Percentiles rank a stretch among this genome's conserved stretches.
Conservation (phyloP, 2,113 vertebrate genomes). For the Phylloscopus trochilus region DNA sequence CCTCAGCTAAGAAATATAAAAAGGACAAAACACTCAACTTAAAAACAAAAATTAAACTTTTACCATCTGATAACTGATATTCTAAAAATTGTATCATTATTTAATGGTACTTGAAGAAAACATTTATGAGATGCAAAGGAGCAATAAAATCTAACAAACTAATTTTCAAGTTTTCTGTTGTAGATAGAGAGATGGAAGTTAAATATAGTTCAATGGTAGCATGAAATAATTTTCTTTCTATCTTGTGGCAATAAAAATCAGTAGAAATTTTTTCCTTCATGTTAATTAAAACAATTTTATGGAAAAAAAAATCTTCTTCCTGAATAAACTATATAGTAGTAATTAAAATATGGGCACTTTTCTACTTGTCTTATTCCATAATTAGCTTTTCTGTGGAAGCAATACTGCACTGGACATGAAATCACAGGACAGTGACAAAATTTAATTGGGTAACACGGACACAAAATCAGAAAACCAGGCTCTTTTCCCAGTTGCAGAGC, state of each 20-base stretch:
- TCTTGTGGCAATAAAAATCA: constrained; percentile 35
- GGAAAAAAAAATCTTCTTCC: neutral
- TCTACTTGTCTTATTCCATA: constrained; percentile 17
- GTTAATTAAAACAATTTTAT: constrained; percentile 51
- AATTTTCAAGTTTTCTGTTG: constrained; percentile 37
- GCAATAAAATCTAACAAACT: constrained; percentile 19
- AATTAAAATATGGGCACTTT: constrained; percentile 47
- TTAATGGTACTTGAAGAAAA: constrained; percentile 38
- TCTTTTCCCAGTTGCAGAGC: constrained; percentile 34
- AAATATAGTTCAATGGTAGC: neutral
- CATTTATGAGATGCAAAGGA: constrained; percentile 17
- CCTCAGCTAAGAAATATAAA: neutral
- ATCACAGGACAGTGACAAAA: constrained; percentile 47
- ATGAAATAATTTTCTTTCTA: constrained; percentile 28
- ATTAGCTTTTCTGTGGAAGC: constrained; percentile 42
- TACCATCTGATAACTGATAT: neutral
- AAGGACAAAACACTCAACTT: neutral
- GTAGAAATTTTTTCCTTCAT: constrained; percentile 34
- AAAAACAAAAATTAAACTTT: neutral
- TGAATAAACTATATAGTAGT: neutral
- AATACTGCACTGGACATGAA: constrained; percentile 25
- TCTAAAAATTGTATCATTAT: neutral
- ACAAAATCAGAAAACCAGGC: constrained; percentile 46
- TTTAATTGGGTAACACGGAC: constrained; percentile 19
- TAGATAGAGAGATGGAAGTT: constrained; percentile 1